Base-by-base conservation (phyloP, 2,113 vertebrate genomes). In the Scartelaos histophorus region DNA sequence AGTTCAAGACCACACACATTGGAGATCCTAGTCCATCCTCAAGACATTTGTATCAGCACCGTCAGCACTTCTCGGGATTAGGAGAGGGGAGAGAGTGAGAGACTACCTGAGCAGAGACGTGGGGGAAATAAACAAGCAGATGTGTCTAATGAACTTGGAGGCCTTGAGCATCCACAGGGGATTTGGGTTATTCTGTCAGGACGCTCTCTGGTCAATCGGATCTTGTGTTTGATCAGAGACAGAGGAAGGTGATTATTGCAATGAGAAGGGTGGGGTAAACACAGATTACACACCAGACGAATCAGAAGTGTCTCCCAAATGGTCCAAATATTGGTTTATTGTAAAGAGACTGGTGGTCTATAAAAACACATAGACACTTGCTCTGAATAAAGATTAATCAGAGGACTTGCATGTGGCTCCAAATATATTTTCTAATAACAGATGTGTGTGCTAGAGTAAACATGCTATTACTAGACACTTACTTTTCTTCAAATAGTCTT, bases 101-200 rank as follows among this genome's bases (percentile, higher is more conserved):
- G 67, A 35, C 64, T 60, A 84, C 79, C 81, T 79, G 79, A 13
- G 68, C 66, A 78, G 67, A 81, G 62, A 79, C 35, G 17, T 10
- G 57, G 35, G n/a, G 66, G 58, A 64, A 76, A 81, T 70, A 90
- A 87, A 87, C 85, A 81, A 89, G 70, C 88, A 87, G 89, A 87
- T 88, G 86, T 88, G 87, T 82, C 62, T 85, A 82, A 89, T 83
- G 76, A 90, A 83, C 76, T 9, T 74, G 73, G 69, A 83, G 77
- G 83, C 79, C 87, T 86, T 82, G 76, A 65, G 72, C 67, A 68
- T 75, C 77, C 70, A 73, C 21, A 70, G 66, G 77, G 79, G 87
- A 88, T 86, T 88, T 69, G 76, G 79, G 72, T 82, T 81, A 83
- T 72, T 75, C 68, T 0, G 34, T 78, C 65, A 65, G 80, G 73